These are phyloP conservation scores for Eilema griseolum DNA, from an alignment of 2,888 invertebrate genomes.

Conservation along the genomic window DNA sequence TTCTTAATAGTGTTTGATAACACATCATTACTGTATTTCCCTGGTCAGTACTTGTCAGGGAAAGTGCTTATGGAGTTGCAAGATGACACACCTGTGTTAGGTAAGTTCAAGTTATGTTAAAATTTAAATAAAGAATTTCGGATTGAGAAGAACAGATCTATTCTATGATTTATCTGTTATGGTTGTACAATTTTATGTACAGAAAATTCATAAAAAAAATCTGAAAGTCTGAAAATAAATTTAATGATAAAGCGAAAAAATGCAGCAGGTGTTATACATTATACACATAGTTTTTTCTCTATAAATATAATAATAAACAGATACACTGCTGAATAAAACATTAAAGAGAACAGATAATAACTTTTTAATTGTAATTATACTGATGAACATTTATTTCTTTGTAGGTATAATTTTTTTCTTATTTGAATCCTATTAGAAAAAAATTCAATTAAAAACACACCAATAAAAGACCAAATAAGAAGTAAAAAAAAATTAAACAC, in stretches of 20 bases:
- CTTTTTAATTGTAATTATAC: too few relatives aligned
- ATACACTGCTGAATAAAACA: too few relatives aligned
- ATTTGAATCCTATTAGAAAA: neutral
- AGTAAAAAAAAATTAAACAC: too few relatives aligned
- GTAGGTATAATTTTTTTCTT: neutral
- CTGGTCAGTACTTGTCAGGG: slow-evolving; percentile 97
- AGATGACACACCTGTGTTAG: slow-evolving; percentile 96
- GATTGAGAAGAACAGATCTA: neutral
- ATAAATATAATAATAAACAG: too few relatives aligned
- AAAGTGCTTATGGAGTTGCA: slow-evolving; percentile 96
- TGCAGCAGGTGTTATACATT: too few relatives aligned
- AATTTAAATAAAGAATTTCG: slow-evolving; percentile 19
- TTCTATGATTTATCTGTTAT: neutral
- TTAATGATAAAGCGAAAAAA: too few relatives aligned
- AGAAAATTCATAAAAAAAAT: too few relatives aligned
- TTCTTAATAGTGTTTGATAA: slow-evolving; percentile 98
- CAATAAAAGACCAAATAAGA: too few relatives aligned
- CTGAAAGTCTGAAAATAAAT: too few relatives aligned
- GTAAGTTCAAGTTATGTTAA: slow-evolving; percentile 79
- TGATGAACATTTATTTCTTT: too few relatives aligned
- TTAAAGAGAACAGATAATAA: too few relatives aligned
- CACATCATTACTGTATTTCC: slow-evolving; percentile 96
- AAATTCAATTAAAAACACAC: neutral
- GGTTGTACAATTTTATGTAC: neutral
- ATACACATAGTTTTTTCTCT: too few relatives aligned